Percentiles rank a stretch among this genome's conserved stretches.
Evolutionary conservation across 2,888 invertebrate genomes (phyloP).

Genomic region (Lasiommata megera): DNA sequence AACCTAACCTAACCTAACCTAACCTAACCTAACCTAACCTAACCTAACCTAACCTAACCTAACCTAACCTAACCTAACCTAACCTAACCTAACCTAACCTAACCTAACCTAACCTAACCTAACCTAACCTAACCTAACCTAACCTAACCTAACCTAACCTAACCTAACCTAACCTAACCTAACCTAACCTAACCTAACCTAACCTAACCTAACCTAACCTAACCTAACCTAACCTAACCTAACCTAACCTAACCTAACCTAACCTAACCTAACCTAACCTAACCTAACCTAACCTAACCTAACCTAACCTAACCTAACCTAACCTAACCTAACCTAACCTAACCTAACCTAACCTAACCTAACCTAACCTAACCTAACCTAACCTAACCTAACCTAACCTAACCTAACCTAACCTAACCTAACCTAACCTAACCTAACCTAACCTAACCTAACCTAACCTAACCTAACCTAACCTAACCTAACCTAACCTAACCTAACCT

Average conservation of each 20-base stretch:
- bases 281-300: slow-evolving; percentile 38
- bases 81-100: slow-evolving; percentile 31
- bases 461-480: slow-evolving; percentile 31
- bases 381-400: slow-evolving; percentile 29
- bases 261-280: slow-evolving; percentile 39
- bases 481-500: slow-evolving; percentile 31
- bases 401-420: slow-evolving; percentile 24
- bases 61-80: slow-evolving; percentile 30
- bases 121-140: slow-evolving; percentile 24
- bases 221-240: slow-evolving; percentile 35
- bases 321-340: slow-evolving; percentile 35
- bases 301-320: slow-evolving; percentile 35
- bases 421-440: slow-evolving; percentile 32
- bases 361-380: slow-evolving; percentile 31
- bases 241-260: slow-evolving; percentile 32
- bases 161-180: slow-evolving; percentile 27
- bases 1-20: slow-evolving; percentile 38
- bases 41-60: slow-evolving; percentile 35
- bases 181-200: slow-evolving; percentile 31
- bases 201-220: slow-evolving; percentile 36
- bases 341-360: slow-evolving; percentile 30
- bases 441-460: slow-evolving; percentile 27
- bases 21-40: slow-evolving; percentile 35
- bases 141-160: slow-evolving; percentile 32
- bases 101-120: slow-evolving; percentile 29